Conservation (phyloP, 2,113 vertebrate genomes). For the Macquaria australasica region DNA sequence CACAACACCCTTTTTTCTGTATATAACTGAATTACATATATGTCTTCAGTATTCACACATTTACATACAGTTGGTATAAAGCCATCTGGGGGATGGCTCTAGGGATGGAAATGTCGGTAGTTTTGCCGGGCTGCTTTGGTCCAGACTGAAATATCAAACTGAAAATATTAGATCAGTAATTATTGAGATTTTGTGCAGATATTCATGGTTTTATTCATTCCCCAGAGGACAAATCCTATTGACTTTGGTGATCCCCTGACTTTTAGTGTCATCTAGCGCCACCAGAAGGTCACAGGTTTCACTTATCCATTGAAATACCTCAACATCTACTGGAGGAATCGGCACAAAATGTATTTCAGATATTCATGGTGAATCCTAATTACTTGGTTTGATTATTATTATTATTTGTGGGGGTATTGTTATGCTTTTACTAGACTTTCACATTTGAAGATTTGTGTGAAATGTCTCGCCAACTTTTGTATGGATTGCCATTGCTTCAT, state of each 20-base stretch:
- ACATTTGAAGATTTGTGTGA: not conserved
- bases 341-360: not conserved
- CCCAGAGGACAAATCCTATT: not conserved
- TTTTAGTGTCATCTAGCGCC: not conserved
- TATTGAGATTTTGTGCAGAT: not conserved
- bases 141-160: not conserved
- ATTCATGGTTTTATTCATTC: not conserved
- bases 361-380: not conserved
- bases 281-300: not conserved
- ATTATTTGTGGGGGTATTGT: not conserved
- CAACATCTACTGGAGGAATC: not conserved
- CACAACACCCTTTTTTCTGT: not conserved
- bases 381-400: not conserved
- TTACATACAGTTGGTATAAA: not conserved
- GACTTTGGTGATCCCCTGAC: not conserved
- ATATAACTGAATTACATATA: not conserved
- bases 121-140: too few species aligned
- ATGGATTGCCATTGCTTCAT: not conserved
- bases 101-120: too few species aligned
- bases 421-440: not conserved
- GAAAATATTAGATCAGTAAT: not conserved
- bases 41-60: not conserved
- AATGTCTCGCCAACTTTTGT: not conserved
- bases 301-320: not conserved
- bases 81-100: not conserved